Base-by-base conservation (phyloP, 2,113 vertebrate species). In the Acrocephalus kingi region DNA sequence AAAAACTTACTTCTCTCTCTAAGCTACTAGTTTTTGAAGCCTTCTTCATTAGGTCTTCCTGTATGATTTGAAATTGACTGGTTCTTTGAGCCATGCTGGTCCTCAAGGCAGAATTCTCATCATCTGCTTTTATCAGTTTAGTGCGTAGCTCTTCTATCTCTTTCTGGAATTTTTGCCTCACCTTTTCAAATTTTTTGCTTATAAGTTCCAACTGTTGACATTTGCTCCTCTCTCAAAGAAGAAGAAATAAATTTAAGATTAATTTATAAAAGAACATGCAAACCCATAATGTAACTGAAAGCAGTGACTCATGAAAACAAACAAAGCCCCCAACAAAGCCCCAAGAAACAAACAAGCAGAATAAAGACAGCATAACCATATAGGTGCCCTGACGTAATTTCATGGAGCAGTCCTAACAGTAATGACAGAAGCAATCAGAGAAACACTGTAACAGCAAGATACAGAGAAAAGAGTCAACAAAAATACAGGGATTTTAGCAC, bases 41-140 rank as follows among this genome's bases (percentile, higher is more conserved):
- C 97, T 98, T 99, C 91, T 99, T 98, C 96, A 99, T 69, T 12
- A 99, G 97, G 74, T 99, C 99, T 28, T 98, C 97, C 96, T 99
- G 99, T 94, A 99, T 98, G 89, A 95, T 96, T 91, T 99, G 98
- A 97, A 99, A 99, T 87, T 99, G 99, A 74, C 97, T 98, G 75
- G 98, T 97, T 96, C 98, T 98, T 96, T 99, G 99, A 37, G 97
- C 97, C 98, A 99, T 99, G 93, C 98, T 98, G 97, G 91, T 97
- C 97, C 98, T 99, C 96, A 99, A 98, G 63, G 98, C 97, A 48
- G 98, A 98, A 84, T 98, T 98, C 96, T 99, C 98, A 76, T 98
- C 97, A 96, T 99, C 98, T 76, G 98, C 98, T 97, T 98, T 96
- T 45, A 73, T 89, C 94, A 99, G 96, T 84, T 98, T 98, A 82